Evolutionary conservation across 2,113 vertebrate genomes (phyloP).

Genomic region (Rhinolophus ferrumequinum): DNA sequence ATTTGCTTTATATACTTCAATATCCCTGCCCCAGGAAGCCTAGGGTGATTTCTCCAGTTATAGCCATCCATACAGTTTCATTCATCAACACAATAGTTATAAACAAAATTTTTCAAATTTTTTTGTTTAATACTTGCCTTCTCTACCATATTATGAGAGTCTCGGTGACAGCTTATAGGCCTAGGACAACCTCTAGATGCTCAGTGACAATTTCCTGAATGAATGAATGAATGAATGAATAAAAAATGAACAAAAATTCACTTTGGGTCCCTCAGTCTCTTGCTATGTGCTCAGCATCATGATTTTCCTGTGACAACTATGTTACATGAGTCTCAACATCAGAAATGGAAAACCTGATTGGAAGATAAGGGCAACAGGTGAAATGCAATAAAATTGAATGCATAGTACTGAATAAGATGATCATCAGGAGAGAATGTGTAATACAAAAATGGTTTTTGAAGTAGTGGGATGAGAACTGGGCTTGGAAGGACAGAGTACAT

Average conservation of each 20-base stretch:
- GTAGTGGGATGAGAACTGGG: neutral
- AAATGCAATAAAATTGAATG: neutral
- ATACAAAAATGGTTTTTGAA: neutral
- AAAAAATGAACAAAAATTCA: neutral
- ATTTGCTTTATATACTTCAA: neutral
- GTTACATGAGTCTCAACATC: neutral
- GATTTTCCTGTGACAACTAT: neutral
- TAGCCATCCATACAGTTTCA: neutral
- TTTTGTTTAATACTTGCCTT: neutral
- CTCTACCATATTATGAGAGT: neutral
- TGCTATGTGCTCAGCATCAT: neutral
- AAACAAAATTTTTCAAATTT: neutral
- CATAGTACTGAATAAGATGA: neutral
- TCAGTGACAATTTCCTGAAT: neutral
- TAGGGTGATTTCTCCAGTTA: neutral
- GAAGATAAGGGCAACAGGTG: neutral
- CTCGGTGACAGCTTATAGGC: neutral
- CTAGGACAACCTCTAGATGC: neutral
- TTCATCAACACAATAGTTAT: neutral
- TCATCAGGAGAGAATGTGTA: neutral
- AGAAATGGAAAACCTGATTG: neutral
- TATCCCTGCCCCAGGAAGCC: neutral
- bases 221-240: neutral
- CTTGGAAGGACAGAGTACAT: neutral
- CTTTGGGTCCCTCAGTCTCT: neutral